Evolutionary conservation across 2,888 invertebrate genomes (phyloP).

Genomic region (Lasius platythorax): DNA sequence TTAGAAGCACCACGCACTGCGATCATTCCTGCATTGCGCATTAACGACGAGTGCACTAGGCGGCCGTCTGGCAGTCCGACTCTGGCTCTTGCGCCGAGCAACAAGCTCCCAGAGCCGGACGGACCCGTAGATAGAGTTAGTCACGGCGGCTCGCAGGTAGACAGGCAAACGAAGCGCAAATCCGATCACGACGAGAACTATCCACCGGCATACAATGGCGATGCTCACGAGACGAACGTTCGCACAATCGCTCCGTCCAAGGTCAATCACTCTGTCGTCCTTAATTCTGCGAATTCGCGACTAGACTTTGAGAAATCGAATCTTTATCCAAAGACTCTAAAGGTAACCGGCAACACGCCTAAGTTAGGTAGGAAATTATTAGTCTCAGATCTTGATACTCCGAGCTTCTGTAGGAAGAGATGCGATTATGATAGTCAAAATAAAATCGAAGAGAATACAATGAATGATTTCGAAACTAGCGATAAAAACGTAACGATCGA

Average conservation of each 20-base stretch:
- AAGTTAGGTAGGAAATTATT: constrained; percentile 81
- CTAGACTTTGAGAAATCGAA: constrained; percentile 75
- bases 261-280: neutral
- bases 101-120: constrained; percentile 56
- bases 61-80: constrained; percentile 60
- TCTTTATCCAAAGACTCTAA: constrained; percentile 74
- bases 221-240: constrained; percentile 13
- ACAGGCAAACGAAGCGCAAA: constrained; percentile 53
- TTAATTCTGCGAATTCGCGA: constrained; percentile 61
- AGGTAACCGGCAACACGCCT: constrained; percentile 80
- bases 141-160: constrained; percentile 49
- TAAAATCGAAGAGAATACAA: constrained; percentile 34
- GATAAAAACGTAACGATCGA: constrained; percentile 28
- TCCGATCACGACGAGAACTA: constrained; percentile 73
- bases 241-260: constrained; percentile 19
- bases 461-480: constrained; percentile 9
- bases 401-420: constrained; percentile 67
- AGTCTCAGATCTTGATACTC: constrained; percentile 79
- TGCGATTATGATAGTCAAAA: constrained; percentile 39
- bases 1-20: constrained; percentile 73
- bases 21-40: constrained; percentile 36
- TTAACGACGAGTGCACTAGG: constrained; percentile 56
- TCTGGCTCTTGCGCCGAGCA: constrained; percentile 57
- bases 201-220: constrained; percentile 61
- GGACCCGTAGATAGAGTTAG: constrained; percentile 25